Conservation (phyloP, 1,140 invertebrate genomes). For the Diabrotica virgifera region DNA sequence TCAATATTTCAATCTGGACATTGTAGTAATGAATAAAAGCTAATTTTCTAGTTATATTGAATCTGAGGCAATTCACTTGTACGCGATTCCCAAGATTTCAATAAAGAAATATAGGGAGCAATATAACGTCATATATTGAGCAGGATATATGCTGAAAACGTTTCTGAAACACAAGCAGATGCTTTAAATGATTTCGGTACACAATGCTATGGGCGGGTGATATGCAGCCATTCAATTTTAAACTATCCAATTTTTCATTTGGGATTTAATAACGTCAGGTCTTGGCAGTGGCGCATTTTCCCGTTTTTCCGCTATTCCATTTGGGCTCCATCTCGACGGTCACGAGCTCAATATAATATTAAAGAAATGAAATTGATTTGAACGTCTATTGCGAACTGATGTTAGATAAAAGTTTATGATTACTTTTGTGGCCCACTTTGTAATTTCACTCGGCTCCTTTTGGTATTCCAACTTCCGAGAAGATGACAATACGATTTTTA, state of each 20-base stretch:
- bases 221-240: constrained; percentile 47
- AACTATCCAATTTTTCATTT: constrained; percentile 50
- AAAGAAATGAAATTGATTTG: constrained; percentile 44
- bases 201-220: constrained; percentile 38
- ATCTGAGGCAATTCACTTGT: too few species aligned
- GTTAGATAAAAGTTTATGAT: constrained; percentile 42
- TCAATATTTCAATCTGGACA: too few species aligned
- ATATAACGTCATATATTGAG: constrained; percentile 14
- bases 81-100: neutral
- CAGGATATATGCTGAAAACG: constrained; percentile 21
- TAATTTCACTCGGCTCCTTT: constrained; percentile 12
- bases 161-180: constrained; percentile 34
- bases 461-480: too few species aligned
- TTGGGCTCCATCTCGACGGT: constrained; percentile 31
- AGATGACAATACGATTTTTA: too few species aligned
- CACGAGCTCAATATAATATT: constrained; percentile 45
- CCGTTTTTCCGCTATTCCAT: constrained; percentile 26
- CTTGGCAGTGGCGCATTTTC: constrained; percentile 36
- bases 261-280: constrained; percentile 49
- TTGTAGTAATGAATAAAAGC: too few species aligned
- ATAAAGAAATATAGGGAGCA: constrained; percentile 11
- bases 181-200: constrained; percentile 38
- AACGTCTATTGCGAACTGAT: constrained; percentile 34
- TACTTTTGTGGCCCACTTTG: constrained; percentile 32
- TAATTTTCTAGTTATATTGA: too few species aligned